A percentile compares a stretch with the other conserved stretches of the same genome.
Evolutionary conservation across 2,113 vertebrate genomes (phyloP).

Genomic region (Stercorarius parasiticus): DNA sequence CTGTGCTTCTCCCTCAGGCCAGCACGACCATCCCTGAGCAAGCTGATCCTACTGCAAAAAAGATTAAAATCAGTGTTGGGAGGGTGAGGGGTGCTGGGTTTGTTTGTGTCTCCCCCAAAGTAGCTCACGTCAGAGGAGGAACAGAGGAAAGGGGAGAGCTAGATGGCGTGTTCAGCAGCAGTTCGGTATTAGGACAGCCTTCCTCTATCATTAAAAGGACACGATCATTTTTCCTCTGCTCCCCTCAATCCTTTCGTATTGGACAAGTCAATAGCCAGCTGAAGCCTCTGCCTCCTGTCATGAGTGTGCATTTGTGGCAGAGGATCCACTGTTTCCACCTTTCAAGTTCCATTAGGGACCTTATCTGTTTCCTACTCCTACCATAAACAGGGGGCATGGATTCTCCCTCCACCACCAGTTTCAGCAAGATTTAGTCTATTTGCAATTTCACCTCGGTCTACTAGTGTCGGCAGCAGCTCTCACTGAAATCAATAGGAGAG

Average conservation of each 20-base stretch:
- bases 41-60: neutral
- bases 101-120: neutral
- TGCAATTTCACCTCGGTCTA: neutral
- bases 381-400: neutral
- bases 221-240: neutral
- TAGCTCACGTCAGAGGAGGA: neutral
- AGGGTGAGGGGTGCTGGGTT: neutral
- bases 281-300: neutral
- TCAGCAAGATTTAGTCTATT: neutral
- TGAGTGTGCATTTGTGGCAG: accelerated
- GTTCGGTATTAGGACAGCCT: neutral
- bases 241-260: neutral
- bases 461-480: neutral
- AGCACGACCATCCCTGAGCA: neutral
- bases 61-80: neutral
- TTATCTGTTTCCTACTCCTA: neutral
- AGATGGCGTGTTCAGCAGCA: neutral
- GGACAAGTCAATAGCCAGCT: neutral
- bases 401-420: neutral
- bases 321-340: neutral
- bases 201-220: neutral
- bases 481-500: neutral
- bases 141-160: neutral
- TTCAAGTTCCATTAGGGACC: neutral
- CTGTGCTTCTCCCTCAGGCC: neutral